Evolutionary conservation across 2,797 vertebrate species (phyloP), one percentile per base, ranked within the genome.

Genomic region (Poeciliopsis infans): DNA sequence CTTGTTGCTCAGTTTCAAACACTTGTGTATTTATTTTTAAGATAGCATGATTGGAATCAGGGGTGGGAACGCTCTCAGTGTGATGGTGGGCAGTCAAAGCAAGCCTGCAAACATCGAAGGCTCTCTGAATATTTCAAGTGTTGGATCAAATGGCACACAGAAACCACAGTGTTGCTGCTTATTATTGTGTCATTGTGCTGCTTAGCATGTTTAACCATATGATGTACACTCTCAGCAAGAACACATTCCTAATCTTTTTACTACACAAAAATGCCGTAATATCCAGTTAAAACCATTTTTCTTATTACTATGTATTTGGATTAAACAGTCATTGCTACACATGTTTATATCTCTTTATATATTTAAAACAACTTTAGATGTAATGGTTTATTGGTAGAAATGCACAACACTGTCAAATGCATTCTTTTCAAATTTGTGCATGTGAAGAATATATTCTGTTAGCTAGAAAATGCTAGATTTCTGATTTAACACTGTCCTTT

Each of bases 1-100:
- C 79, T 72, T 20, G 5, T 61, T 25, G 74, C 69, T 78, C 79
- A 25, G 76, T 79, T 85, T 89, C 47, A 69, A 79, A 79, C 47
- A 20, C 68, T 72, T 46, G 43, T 76, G 41, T 84, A 55, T 90
- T 91, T 92, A 43, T 82, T 83, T 88, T 85, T 74, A 45, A 75
- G 72, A 77, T 55, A 39, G 76, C 12, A 18, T 79, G 85, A 79
- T 11, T 53, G 57, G 79, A 82, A 66, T 84, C 41, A 2, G 57
- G 15, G 72, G 15, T 49, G 71, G 79, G 84, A 83, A 79, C 0
- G 36, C 5, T 79, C 36, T 25, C 7, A 39, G 20, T 20, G 53
- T 4, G 43, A 64, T 25, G 72, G n/a, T 70, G 73, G 72, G 23
- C 31, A 0, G 23, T 66, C 73, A 51, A 36, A 71, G 59, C 18